A percentile compares a stretch with the other conserved stretches of the same genome.
phyloP scores from a whole-genome alignment of 2,888 invertebrate species.

The Orthosia gracilis region DNA sequence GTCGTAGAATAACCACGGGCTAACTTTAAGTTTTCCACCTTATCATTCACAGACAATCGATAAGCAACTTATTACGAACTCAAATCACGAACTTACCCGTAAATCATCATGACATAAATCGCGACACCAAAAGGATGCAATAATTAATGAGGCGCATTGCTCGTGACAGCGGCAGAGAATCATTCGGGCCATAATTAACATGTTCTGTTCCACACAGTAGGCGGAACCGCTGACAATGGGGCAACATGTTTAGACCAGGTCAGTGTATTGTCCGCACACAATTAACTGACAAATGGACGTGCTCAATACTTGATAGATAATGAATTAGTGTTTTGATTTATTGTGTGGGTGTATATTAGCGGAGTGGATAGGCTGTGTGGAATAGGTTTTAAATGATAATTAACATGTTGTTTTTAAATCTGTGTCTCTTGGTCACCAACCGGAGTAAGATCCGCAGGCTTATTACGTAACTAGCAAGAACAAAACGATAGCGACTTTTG shows the following conservation, averaged over 20 bases:
- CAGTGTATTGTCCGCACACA: slow-evolving; percentile 72
- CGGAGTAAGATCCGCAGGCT: no score
- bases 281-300: slow-evolving; percentile 74
- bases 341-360: background rate
- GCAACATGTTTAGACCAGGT: slow-evolving; percentile 69
- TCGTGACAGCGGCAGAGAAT: slow-evolving; percentile 78
- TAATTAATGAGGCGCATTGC: slow-evolving; percentile 78
- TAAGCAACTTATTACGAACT: slow-evolving; percentile 1
- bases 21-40: no score
- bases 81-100: slow-evolving; percentile 42
- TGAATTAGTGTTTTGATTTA: slow-evolving; percentile 55
- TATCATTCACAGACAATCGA: background rate
- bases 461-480: no score
- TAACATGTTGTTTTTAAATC: background rate
- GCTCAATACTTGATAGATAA: slow-evolving; percentile 62
- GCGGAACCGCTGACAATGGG: slow-evolving; percentile 71
- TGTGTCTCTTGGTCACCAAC: no score
- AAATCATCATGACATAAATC: slow-evolving; percentile 70
- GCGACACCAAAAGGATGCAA: slow-evolving; percentile 70
- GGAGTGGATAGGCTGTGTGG: background rate
- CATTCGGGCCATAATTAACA: slow-evolving; percentile 82
- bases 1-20: no score
- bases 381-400: background rate
- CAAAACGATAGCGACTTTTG: no score
- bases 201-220: slow-evolving; percentile 73